These are phyloP conservation scores for Phrixothrix hirtus DNA, from an alignment of 2,888 invertebrate species.

Conservation along the genomic window DNA sequence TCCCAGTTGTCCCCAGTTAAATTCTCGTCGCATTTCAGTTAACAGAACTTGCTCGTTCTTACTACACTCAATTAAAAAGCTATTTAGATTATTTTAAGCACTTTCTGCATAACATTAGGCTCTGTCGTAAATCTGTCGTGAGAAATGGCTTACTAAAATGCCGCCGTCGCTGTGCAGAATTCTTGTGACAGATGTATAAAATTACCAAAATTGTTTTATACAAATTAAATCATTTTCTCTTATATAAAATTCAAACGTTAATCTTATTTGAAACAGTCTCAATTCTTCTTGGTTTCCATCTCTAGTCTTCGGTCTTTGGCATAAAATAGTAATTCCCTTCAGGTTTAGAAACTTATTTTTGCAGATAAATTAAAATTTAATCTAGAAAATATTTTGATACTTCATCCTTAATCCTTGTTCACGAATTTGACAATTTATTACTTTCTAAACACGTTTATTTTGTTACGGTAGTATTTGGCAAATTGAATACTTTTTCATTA, in stretches of 20 bases:
- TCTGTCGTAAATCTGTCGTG: conserved; percentile 33
- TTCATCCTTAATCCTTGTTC: too few relatives aligned
- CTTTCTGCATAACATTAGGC: conserved; percentile 40
- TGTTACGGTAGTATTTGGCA: too few relatives aligned
- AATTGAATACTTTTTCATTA: too few relatives aligned
- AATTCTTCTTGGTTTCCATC: conserved; percentile 12
- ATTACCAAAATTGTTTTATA: conserved; percentile 45
- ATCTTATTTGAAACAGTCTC: conserved; percentile 38
- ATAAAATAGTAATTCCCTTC: too few relatives aligned
- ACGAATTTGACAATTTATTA: too few relatives aligned
- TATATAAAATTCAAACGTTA: conserved; percentile 46
- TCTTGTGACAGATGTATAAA: conserved; percentile 42
- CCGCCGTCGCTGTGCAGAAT: conserved; percentile 29
- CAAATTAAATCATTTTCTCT: conserved; percentile 43
- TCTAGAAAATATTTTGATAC: too few relatives aligned
- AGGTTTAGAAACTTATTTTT: too few relatives aligned
- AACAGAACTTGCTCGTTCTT: conserved; percentile 36
- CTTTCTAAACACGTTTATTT: too few relatives aligned
- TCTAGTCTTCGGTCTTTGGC: background rate
- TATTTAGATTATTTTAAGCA: conserved; percentile 46
- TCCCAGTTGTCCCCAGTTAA: conserved; percentile 30
- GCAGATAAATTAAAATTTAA: too few relatives aligned
- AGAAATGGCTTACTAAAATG: conserved; percentile 35
- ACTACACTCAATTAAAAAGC: conserved; percentile 43
- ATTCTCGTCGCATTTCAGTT: conserved; percentile 31